These are phyloP conservation scores for Tautogolabrus adspersus DNA, from an alignment of 2,113 vertebrate genomes.

Conservation along the genomic window DNA sequence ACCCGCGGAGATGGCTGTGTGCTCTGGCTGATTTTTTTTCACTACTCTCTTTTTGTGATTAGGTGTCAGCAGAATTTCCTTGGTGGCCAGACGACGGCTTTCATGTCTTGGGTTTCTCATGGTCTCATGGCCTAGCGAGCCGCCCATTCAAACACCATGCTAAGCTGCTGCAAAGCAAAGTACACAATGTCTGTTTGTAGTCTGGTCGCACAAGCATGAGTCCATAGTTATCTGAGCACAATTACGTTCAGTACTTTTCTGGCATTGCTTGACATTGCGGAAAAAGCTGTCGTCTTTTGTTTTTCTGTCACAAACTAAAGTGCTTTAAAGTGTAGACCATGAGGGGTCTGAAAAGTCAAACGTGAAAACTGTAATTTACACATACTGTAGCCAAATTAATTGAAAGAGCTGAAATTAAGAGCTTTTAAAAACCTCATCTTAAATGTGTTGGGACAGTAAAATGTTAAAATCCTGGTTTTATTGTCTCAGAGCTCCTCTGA, in stretches of 20 bases:
- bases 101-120: constrained; percentile 80
- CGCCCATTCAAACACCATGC: constrained; percentile 62
- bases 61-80: constrained; percentile 85
- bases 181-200: constrained; percentile 74
- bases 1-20: constrained; percentile 76
- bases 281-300: not conserved
- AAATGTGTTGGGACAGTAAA: not conserved
- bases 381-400: not conserved
- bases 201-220: constrained; percentile 54
- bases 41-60: constrained; percentile 78
- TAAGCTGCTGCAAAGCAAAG: constrained; percentile 58
- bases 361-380: not conserved
- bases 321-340: not conserved
- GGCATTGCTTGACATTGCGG: not conserved
- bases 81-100: constrained; percentile 81
- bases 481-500: constrained; percentile 34
- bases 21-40: constrained; percentile 64
- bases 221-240: constrained; percentile 50
- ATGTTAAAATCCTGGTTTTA: constrained; percentile 28
- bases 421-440: not conserved
- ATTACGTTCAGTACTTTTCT: constrained; percentile 4
- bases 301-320: not conserved
- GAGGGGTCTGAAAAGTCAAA: not conserved
- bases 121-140: constrained; percentile 63
- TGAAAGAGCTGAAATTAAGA: not conserved